phyloP scores from a whole-genome alignment of 1,140 invertebrate genomes.

The Chironomus striatipennis region DNA sequence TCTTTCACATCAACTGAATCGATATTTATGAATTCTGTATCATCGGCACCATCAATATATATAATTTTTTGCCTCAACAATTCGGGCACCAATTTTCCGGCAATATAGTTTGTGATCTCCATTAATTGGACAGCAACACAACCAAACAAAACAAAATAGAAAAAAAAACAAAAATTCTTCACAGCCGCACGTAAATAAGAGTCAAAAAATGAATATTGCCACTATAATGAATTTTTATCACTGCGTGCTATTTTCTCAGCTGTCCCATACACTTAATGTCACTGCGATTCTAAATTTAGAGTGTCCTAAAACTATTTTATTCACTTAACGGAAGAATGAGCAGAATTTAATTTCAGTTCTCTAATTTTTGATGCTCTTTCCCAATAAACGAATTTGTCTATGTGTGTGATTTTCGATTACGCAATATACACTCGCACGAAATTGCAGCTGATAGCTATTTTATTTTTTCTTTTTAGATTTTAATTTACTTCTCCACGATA shows the following conservation, averaged over 20 bases:
- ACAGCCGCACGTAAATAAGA: too few species aligned
- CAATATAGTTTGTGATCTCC: constrained; percentile 4
- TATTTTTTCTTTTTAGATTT: too few species aligned
- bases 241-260: too few species aligned
- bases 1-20: background rate
- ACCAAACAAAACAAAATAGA: too few species aligned
- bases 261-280: too few species aligned
- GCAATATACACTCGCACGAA: background rate
- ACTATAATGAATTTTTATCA: too few species aligned
- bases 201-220: too few species aligned
- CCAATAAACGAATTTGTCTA: background rate
- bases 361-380: background rate
- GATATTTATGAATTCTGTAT: constrained; percentile 15
- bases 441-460: too few species aligned
- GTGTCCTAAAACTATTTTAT: background rate
- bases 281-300: too few species aligned
- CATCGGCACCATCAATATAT: constrained; percentile 5
- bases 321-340: background rate
- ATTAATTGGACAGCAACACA: constrained; percentile 2
- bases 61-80: constrained; percentile 19
- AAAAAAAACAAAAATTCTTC: too few species aligned
- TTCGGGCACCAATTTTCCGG: constrained; percentile 7
- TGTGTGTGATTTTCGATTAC: background rate
- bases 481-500: too few species aligned
- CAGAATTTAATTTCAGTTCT: background rate